Evolutionary conservation across 2,113 vertebrate species (phyloP).

Genomic region (Fukomys damarensis): DNA sequence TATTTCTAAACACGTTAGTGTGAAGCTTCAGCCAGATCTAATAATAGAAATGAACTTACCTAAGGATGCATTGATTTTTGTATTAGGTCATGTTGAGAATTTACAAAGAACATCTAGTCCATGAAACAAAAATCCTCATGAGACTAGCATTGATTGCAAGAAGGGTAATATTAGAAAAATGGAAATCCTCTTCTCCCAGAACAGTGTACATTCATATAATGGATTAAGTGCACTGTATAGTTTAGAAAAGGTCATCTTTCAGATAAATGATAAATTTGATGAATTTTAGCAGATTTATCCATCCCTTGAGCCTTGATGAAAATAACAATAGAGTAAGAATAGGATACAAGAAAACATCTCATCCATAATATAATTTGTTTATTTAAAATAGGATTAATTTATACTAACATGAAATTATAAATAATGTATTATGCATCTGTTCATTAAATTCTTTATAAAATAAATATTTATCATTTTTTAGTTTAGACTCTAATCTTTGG

Average conservation of each 20-base stretch:
- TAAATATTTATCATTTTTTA: not conserved
- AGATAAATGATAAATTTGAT: conserved; percentile 73
- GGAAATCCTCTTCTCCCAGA: conserved; percentile 55
- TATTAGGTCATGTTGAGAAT: conserved; percentile 77
- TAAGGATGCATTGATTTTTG: conserved; percentile 81
- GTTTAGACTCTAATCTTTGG: not conserved
- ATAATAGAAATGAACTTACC: conserved; percentile 78
- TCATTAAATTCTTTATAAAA: conserved; percentile 27
- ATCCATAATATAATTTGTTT: conserved; percentile 50
- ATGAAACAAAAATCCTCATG: conserved; percentile 78
- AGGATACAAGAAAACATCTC: not conserved
- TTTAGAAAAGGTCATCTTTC: conserved; percentile 72
- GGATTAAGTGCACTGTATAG: conserved; percentile 68
- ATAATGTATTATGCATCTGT: not conserved
- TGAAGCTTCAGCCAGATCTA: conserved; percentile 74
- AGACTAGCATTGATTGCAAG: conserved; percentile 68
- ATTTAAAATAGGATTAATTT: not conserved
- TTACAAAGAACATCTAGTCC: conserved; percentile 72
- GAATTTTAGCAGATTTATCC: conserved; percentile 59
- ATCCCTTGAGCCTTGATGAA: conserved; percentile 61
- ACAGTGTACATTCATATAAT: conserved; percentile 47
- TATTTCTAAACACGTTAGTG: conserved; percentile 75
- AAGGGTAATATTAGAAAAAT: conserved; percentile 70
- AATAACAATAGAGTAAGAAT: conserved; percentile 56
- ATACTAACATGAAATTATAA: conserved; percentile 43